Percentiles rank a stretch among this genome's conserved stretches.
Conservation (phyloP, 2,888 invertebrate genomes). For the Drosophila nr. medialis region DNA sequence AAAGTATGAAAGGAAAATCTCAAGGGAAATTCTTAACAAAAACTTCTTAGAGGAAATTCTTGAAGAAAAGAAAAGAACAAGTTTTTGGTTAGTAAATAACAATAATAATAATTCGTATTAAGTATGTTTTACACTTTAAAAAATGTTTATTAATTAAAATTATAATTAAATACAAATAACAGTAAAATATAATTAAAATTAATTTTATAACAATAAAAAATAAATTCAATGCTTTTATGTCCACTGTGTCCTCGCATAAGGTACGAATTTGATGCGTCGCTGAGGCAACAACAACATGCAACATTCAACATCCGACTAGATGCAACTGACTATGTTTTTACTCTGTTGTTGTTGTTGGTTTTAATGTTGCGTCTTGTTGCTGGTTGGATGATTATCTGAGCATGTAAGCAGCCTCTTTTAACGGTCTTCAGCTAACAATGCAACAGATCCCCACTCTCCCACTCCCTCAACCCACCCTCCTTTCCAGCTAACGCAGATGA, state of each 20-base stretch:
- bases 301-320: constrained; percentile 25
- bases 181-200: no score
- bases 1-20: neutral
- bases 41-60: no score
- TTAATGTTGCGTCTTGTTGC: constrained; percentile 15
- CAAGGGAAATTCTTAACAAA: no score
- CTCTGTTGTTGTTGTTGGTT: neutral
- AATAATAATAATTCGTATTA: no score
- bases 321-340: constrained; percentile 47
- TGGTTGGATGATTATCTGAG: constrained; percentile 54
- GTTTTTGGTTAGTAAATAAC: no score
- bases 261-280: constrained; percentile 27
- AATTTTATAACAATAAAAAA: no score
- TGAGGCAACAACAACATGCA: constrained; percentile 25
- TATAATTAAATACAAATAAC: no score
- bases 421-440: constrained; percentile 39
- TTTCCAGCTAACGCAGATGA: constrained; percentile 11
- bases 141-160: no score
- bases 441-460: neutral
- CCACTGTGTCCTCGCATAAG: constrained; percentile 33
- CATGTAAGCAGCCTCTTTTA: constrained; percentile 58
- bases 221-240: neutral
- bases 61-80: no score
- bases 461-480: neutral
- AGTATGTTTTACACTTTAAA: no score